Conservation (phyloP, 1,140 invertebrate genomes). For the Danaus melanippus region DNA sequence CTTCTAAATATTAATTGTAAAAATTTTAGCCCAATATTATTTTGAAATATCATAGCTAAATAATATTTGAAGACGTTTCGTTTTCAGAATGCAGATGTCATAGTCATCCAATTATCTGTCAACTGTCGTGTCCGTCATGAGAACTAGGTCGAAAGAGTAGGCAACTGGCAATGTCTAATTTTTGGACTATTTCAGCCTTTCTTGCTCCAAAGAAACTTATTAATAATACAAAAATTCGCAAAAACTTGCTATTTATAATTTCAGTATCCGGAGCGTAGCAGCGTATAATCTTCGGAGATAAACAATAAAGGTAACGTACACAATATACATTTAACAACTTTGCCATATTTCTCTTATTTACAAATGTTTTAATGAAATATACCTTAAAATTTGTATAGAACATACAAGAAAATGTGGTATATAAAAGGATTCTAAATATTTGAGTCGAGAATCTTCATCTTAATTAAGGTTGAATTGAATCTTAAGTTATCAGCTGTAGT, state of each 20-base stretch:
- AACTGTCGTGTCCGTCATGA: conserved; percentile 44
- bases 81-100: conserved; percentile 20
- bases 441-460: conserved; percentile 11
- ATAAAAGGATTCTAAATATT: conserved; percentile 1
- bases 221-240: conserved; percentile 21
- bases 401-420: conserved; percentile 10
- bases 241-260: conserved; percentile 36
- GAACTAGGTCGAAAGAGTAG: conserved; percentile 59
- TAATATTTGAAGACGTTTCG: too few species aligned
- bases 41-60: too few species aligned
- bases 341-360: conserved; percentile 64
- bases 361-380: conserved; percentile 30
- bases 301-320: conserved; percentile 43
- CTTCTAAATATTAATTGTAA: too few species aligned
- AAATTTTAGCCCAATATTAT: too few species aligned
- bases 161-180: conserved; percentile 28
- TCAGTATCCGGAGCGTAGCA: conserved; percentile 27
- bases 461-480: conserved; percentile 24
- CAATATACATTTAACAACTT: conserved; percentile 38
- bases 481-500: conserved; percentile 29
- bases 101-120: conserved; percentile 25
- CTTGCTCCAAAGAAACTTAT: conserved; percentile 16
- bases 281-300: conserved; percentile 36
- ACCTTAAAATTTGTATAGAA: conserved; percentile 3
- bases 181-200: conserved; percentile 20